phyloP scores from a whole-genome alignment of 2,797 vertebrate species.

The Limnodromus scolopaceus region DNA sequence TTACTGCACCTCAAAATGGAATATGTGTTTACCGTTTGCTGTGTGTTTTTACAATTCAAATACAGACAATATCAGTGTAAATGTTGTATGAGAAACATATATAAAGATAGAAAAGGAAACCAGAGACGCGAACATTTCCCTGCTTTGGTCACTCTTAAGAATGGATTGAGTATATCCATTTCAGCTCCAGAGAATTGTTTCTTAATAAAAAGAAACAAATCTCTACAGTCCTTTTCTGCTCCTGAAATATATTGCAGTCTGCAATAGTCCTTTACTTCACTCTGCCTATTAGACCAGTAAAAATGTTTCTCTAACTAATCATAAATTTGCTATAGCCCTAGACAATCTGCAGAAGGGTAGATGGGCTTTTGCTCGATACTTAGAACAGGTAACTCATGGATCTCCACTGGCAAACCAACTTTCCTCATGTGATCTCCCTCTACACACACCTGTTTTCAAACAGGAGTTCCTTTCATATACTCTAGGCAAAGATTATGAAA shows the following conservation, averaged over 20 bases:
- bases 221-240: background rate
- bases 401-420: accelerated
- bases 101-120: background rate
- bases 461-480: background rate
- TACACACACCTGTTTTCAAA: background rate
- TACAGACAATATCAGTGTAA: background rate
- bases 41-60: background rate
- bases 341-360: background rate
- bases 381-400: background rate
- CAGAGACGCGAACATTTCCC: background rate
- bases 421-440: background rate
- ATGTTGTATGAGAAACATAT: background rate
- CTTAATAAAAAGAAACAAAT: background rate
- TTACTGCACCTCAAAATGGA: background rate
- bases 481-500: background rate
- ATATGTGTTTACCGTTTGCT: background rate
- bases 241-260: background rate
- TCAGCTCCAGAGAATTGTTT: background rate
- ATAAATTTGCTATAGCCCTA: background rate
- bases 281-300: background rate
- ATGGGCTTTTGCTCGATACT: background rate
- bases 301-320: background rate
- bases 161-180: background rate
- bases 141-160: background rate
- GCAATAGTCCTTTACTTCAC: background rate